Evolutionary conservation across 2,888 invertebrate genomes (phyloP).

Genomic region (Nephrotoma flavescens): DNA sequence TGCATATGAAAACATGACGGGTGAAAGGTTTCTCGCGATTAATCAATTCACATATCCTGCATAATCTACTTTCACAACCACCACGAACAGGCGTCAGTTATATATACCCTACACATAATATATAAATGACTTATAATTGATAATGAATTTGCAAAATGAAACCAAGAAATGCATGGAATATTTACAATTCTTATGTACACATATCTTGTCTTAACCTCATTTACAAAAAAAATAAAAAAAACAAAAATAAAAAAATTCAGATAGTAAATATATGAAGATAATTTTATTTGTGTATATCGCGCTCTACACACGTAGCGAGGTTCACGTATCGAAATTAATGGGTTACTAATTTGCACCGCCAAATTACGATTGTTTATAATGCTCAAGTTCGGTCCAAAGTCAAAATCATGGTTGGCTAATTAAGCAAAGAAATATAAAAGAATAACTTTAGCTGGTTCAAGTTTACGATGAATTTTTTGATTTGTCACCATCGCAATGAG

Average conservation of each 20-base stretch:
- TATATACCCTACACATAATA: neutral
- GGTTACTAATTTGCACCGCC: neutral
- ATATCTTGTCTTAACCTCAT: neutral
- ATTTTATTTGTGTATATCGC: neutral
- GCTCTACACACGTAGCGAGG: neutral
- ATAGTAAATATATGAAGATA: neutral
- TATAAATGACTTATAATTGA: neutral
- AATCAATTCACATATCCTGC: neutral
- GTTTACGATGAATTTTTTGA: neutral
- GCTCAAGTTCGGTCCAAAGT: neutral
- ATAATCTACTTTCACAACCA: neutral
- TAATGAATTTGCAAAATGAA: neutral
- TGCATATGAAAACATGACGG: neutral
- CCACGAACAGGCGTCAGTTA: neutral
- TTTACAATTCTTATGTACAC: neutral
- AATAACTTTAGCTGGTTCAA: neutral
- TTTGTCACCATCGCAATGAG: neutral
- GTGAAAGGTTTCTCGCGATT: neutral
- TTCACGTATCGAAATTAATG: neutral
- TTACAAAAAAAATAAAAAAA: neutral
- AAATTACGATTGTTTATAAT: neutral
- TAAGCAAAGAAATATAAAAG: neutral
- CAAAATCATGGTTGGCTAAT: neutral
- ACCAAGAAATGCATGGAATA: neutral
- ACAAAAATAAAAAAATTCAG: neutral